phyloP scores from a whole-genome alignment of 2,797 vertebrate species.

The Gastrophryne carolinensis region DNA sequence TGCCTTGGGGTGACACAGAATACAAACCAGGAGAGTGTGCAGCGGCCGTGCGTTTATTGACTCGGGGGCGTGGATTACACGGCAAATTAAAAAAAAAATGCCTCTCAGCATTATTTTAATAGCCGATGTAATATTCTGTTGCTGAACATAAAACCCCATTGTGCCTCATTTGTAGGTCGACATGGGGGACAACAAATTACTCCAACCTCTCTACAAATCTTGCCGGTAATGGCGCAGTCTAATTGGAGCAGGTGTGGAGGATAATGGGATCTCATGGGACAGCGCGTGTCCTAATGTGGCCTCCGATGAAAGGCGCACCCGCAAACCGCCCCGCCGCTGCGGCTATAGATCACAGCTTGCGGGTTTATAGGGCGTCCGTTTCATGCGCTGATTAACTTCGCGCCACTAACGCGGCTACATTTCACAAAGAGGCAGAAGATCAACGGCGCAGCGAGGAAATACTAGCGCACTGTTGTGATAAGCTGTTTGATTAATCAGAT shows the following conservation, averaged over 20 bases:
- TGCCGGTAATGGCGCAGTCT: background rate
- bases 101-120: constrained; percentile 9
- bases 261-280: background rate
- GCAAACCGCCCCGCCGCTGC: background rate
- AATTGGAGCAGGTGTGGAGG: constrained; percentile 20
- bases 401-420: no score
- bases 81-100: no score
- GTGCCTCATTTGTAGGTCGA: constrained; percentile 36
- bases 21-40: no score
- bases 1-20: no score
- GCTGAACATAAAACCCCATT: constrained; percentile 19
- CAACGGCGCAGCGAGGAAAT: no score
- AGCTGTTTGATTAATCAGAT: no score
- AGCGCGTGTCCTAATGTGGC: background rate
- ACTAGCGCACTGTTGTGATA: no score
- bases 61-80: no score
- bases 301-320: background rate
- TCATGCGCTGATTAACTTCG: background rate
- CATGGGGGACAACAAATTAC: background rate
- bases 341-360: background rate
- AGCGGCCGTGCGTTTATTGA: no score
- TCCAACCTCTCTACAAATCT: background rate
- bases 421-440: no score
- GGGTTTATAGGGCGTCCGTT: background rate
- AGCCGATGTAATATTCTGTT: constrained; percentile 4